These are phyloP conservation scores for Drosophila leontia DNA, from an alignment of 1,140 invertebrate genomes.

Conservation along the genomic window DNA sequence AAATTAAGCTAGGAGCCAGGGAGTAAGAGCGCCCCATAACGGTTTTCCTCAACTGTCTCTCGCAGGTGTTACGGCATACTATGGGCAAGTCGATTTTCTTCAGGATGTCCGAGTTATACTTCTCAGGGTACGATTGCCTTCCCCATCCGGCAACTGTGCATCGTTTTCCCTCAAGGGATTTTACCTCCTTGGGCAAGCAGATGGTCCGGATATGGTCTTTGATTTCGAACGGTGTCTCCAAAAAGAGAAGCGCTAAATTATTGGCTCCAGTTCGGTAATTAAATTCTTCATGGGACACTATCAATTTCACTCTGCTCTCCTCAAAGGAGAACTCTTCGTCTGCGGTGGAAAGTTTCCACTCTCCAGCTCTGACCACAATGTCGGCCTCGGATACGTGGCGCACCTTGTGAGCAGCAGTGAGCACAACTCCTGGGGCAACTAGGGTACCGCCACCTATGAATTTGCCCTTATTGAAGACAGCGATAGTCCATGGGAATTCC, in stretches of 20 bases:
- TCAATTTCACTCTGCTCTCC: not conserved
- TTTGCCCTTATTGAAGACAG: not conserved
- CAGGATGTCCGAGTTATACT: constrained; percentile 73
- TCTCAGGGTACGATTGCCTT: not conserved
- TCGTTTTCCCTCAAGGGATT: not conserved
- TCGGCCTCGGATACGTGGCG: too few species aligned
- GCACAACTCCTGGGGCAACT: constrained; percentile 1
- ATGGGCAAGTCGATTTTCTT: constrained; percentile 87
- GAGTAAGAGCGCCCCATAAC: constrained; percentile 84
- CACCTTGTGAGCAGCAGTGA: constrained; percentile 6
- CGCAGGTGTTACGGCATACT: constrained; percentile 84
- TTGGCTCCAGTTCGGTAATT: not conserved
- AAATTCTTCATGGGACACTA: not conserved
- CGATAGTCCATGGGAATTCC: constrained; percentile 8
- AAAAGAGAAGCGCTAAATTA: constrained; percentile 4
- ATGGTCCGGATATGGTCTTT: constrained; percentile 17
- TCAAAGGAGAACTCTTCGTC: not conserved
- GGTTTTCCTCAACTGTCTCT: constrained; percentile 83
- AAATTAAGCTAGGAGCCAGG: constrained; percentile 84
- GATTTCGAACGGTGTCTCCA: not conserved
- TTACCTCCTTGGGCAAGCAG: not conserved
- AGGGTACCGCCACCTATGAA: constrained; percentile 11
- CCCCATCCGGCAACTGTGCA: constrained; percentile 32
- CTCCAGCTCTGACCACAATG: constrained; percentile 21
- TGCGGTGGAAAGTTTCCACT: not conserved